phyloP scores from a whole-genome alignment of 1,140 invertebrate genomes.

The Proctacanthus coquilletti region DNA sequence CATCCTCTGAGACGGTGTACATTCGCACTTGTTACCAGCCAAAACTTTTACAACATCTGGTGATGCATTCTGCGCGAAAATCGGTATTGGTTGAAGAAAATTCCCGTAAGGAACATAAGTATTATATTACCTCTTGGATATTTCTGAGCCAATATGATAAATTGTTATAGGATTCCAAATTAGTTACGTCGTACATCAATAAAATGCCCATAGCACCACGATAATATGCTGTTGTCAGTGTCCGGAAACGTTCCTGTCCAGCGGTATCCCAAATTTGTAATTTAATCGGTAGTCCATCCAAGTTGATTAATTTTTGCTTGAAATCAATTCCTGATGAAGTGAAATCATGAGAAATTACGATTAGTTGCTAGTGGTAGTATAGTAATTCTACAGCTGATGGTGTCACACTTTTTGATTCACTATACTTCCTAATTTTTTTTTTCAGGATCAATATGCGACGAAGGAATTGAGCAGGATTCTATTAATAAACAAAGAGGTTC shows the following conservation, averaged over 20 bases:
- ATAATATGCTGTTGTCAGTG: slow-evolving; percentile 76
- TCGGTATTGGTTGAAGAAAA: slow-evolving; percentile 1
- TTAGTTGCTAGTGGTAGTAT: too few species aligned
- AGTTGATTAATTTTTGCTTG: slow-evolving; percentile 77
- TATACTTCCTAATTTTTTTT: background rate
- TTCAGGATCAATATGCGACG: background rate
- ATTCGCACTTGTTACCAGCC: slow-evolving; percentile 73
- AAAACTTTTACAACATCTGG: slow-evolving; percentile 72
- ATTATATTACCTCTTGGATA: slow-evolving; percentile 55
- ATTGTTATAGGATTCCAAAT: slow-evolving; percentile 73
- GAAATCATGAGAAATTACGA: too few species aligned
- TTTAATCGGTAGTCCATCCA: slow-evolving; percentile 72
- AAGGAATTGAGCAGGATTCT: background rate
- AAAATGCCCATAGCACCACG: slow-evolving; percentile 75
- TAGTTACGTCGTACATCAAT: slow-evolving; percentile 75
- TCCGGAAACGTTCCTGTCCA: slow-evolving; percentile 33
- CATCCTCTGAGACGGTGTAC: slow-evolving; percentile 47
- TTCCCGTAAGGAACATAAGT: background rate
- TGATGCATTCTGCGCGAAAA: slow-evolving; percentile 55
- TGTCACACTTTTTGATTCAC: background rate
- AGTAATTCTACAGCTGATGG: too few species aligned
- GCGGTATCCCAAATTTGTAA: slow-evolving; percentile 76
- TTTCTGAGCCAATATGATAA: slow-evolving; percentile 73
- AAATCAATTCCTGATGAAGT: slow-evolving; percentile 67
- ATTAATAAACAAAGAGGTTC: background rate